Base-by-base conservation (phyloP, 2,888 invertebrate species). In the Camptogramma bilineatum region DNA sequence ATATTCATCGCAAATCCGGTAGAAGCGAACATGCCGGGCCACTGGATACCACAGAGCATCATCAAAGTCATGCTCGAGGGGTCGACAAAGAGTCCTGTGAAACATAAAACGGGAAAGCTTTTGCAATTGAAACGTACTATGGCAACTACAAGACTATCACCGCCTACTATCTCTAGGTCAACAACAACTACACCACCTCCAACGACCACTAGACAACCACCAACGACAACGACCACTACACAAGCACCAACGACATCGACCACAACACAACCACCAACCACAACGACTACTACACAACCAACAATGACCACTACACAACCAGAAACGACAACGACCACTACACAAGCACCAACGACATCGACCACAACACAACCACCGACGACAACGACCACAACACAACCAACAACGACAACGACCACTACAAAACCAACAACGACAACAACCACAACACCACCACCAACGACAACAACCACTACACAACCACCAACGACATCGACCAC, bases 1-100 rank as follows among this genome's bases (percentile, higher is more conserved):
- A 58, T 86, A 1, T 88, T 82, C 62, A 82, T 88, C 16, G 85
- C 83, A 0, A 88, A 88, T 52, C 88, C 88, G 0, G 75, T 88
- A 0, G 88, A 88, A 71, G 80, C 87, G 0, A 73, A 82, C 2
- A 77, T 87, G 81, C 88, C 88, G 0, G 84, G 87, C 0, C 88
- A 88, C 56, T 88, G 88, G 87, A 73, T 88, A 39, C 88, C 88
- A 0, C 58, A 81, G 2, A 87, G 87, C 66, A 74, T 88, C 3
- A 64, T 87, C 4, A 88, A 86, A 69, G 68, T 73, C 0, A 81
- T 82, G n/a, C 69, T 84, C 2, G 75, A 71, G 28, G 76, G 77
- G 2, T 69, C 73, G 7, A 58, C 73, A 42, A n/a, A 4, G n/a
- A 19, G 3, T 18, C 13, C 8, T 28, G 28, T 28, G 28, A n/a